Evolutionary conservation across 2,797 vertebrate genomes (phyloP), one percentile per base, ranked within the genome.

Genomic region (Falco naumanni): DNA sequence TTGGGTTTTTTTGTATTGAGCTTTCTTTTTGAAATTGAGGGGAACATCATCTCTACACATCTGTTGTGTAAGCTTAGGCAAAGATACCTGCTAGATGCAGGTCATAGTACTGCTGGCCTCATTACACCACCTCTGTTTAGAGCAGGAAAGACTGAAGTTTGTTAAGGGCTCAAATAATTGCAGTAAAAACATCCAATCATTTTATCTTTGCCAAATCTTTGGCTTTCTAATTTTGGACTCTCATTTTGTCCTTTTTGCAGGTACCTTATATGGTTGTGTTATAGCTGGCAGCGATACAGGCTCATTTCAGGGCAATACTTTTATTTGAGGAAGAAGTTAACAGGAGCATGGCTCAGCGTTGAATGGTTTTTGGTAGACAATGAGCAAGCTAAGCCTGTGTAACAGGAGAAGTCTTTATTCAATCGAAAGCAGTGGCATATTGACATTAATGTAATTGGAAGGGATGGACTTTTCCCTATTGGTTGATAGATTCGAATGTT

Each of bases 371-470:
- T 71, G 75, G 41, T 19, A 57, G 71, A 54, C 60, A 63, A 5
- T 13, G 54, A 89, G 34, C 33, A 51, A 82, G 29, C 26, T 26
- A 47, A 68, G 54, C 31, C 68, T 18, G 6, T 22, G 7, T 53
- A 74, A 70, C 17, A 80, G 64, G 26, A 87, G 68, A 79, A 71
- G 22, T 84, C 39, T 66, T 75, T 26, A 69, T 48, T 88, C 4
- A 7, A 5, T 60, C 0, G 0, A 48, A 94, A 54, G n/a, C 63
- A 74, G 41, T 90, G 70, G 48, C 48, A 1, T 47, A 48, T 4
- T 89, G 75, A 63, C 15, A 6, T 79, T 39, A 76, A 41, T 20
- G 31, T 72, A 48, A 57, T 89, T 39, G 48, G 15, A 84, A 74
- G 39, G 20, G 11, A 64, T 1, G 11, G 77, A n/a, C 56, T 89